Evolutionary conservation across 2,888 invertebrate genomes (phyloP), one percentile per base, ranked within the genome.

Genomic region (Drosophila merina): DNA sequence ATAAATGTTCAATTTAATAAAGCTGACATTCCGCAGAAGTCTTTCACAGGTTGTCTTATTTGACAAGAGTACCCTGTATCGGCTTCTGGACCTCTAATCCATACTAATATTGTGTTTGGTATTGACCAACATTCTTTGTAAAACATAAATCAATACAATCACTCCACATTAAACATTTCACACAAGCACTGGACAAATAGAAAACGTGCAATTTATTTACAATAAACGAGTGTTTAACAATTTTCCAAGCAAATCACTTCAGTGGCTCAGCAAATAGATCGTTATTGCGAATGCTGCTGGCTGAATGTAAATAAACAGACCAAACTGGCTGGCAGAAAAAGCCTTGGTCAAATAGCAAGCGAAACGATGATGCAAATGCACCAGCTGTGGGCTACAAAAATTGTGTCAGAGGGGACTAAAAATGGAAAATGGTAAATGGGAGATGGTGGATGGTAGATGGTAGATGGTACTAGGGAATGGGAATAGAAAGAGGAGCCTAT

Each of bases 241-340:
- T 70, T 60, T 70, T 55, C 48, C 38, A 49, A 26, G 57, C 58
- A 59, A 68, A 69, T 58, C 57, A 51, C 55, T 38, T 58, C 49
- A 38, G 52, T 63, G 47, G 64, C 66, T 72, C 12, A 38, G 42
- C 73, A 75, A 80, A 77, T 59, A 66, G 67, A 80, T 79, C 75
- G 75, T 47, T 75, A 52, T 66, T 55, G 50, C 62, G 51, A 33
- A 67, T 14, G 40, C 20, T 66, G 40, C 47, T 55, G 59, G 70
- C 59, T 58, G 57, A 70, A 63, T 78, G 78, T 76, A 79, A 76
- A 57, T 76, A 79, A 76, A 57, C 72, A 73, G 59, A 52, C 31
- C 76, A 66, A 73, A 59, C 54, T 42, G 40, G 76, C 38, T 28
- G 48, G 56, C 45, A 26, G 63, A 28, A 64, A 54, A 73, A 60